Percentiles rank a stretch among this genome's conserved stretches.
Conservation (phyloP, 2,888 invertebrate genomes). For the Calliopum simillimum region DNA sequence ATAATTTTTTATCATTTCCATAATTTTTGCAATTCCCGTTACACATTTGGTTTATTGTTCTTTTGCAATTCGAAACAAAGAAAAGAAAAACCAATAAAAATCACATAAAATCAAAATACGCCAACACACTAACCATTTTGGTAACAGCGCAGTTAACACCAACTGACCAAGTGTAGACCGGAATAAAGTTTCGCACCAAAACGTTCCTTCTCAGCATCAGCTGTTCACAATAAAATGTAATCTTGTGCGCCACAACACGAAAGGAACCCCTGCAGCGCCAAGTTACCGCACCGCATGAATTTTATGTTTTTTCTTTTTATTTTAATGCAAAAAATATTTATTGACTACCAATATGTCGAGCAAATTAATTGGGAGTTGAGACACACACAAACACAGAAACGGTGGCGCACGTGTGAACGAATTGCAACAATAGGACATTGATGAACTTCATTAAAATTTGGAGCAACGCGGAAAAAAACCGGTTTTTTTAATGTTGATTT, state of each 20-base stretch:
- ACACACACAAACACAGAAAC: conserved; percentile 23
- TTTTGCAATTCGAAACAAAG: background rate
- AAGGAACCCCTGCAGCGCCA: too few relatives aligned
- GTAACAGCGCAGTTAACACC: too few relatives aligned
- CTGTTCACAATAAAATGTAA: too few relatives aligned
- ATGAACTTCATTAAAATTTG: background rate
- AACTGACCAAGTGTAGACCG: too few relatives aligned
- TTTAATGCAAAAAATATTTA: background rate
- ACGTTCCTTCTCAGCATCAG: too few relatives aligned
- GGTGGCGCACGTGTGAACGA: background rate
- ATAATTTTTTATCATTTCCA: too few relatives aligned
- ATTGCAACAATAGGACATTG: background rate
- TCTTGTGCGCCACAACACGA: too few relatives aligned
- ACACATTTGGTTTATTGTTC: background rate
- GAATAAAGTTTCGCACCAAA: too few relatives aligned
- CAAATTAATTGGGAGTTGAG: conserved; percentile 14
- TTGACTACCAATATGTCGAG: conserved; percentile 8
- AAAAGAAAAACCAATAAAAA: background rate
- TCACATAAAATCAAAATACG: background rate
- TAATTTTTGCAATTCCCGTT: background rate
- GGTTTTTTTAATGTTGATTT: conserved; percentile 15
- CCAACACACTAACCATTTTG: too few relatives aligned
- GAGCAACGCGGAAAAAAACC: background rate
- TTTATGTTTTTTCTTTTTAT: background rate
- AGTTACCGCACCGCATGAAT: background rate